Base-by-base conservation (phyloP, 2,797 vertebrate genomes). In the Karalla daura region DNA sequence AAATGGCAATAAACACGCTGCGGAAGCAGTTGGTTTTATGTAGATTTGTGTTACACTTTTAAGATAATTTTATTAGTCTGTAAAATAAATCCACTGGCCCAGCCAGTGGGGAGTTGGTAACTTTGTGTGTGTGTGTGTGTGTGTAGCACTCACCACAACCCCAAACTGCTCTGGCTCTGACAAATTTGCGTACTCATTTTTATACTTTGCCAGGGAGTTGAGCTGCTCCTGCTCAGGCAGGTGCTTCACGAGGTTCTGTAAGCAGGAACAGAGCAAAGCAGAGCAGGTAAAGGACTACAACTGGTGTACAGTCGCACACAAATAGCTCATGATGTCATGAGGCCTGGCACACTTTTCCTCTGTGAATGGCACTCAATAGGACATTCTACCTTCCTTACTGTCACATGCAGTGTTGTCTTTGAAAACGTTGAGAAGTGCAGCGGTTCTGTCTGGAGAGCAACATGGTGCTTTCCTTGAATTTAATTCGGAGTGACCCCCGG, bases 161-260 rank as follows among this genome's bases (percentile, higher is more conserved):
- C 95, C 95, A 88, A 99, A 99, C 85, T 99, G 97, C 78, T 99
- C 98, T 0, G 98, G 97, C 76, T 98, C 98, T 58, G 96, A 96
- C 64, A 99, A 93, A 88, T 89, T 94, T 63, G 88, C 75, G 65
- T 96, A 98, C 59, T 98, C 95, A 0, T 76, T 94, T 89, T 95
- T 94, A 76, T 94, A 95, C 63, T 94, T 96, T 63, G 94, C 94
- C 88, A 99, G 81, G 2, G 94, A 84, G 37, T 92, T 95, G 35
- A 99, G 85, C 63, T 98, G 96, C 52, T 96, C 94, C 91, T 96
- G 95, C 76, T 97, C 96, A 30, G 98, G 98, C 59, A 99, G 94
- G 72, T 98, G 95, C 46, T 98, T 99, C 84, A 98, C 94, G 88
- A 99, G 95, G 88, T 97, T 98, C 97, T 99, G 82, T 18, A 78